A percentile compares a stretch with the other conserved stretches of the same genome.
These are phyloP conservation scores for Trachelus iudaicus DNA, from an alignment of 2,888 invertebrate species.

Conservation along the genomic window DNA sequence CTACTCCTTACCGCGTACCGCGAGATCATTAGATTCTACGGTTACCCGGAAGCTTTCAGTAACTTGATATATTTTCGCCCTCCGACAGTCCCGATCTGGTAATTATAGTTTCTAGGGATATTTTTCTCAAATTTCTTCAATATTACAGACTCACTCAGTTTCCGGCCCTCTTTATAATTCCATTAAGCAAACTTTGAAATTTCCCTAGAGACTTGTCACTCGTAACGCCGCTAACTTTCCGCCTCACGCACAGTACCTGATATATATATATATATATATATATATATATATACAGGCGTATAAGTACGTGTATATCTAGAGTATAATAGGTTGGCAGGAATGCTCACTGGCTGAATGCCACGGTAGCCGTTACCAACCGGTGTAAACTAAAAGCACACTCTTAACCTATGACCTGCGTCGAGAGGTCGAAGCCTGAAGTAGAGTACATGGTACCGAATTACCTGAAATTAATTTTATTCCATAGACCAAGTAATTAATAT, in stretches of 20 bases:
- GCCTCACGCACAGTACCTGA: neutral
- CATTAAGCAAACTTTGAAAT: slow-evolving; percentile 56
- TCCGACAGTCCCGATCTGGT: neutral
- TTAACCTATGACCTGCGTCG: neutral
- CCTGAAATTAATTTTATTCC: too few species aligned
- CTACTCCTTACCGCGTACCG: neutral
- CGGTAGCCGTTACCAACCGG: neutral
- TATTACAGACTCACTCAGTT: neutral
- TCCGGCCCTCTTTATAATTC: slow-evolving; percentile 53
- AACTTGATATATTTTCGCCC: neutral
- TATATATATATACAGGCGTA: too few species aligned
- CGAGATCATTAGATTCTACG: neutral
- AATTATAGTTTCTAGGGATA: neutral
- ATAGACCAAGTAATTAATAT: neutral
- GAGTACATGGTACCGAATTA: too few species aligned
- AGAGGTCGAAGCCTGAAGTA: neutral
- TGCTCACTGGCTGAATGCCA: neutral
- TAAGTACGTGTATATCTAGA: neutral
- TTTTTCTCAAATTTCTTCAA: neutral
- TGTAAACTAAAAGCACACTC: neutral
- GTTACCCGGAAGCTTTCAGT: neutral
- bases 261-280: neutral
- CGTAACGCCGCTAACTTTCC: slow-evolving; percentile 14
- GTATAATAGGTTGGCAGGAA: neutral
- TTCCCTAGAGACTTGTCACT: slow-evolving; percentile 55